A percentile compares a stretch with the other conserved stretches of the same genome.
Conservation (phyloP, 1,140 invertebrate genomes). For the Zaprionus kolodkinae region DNA sequence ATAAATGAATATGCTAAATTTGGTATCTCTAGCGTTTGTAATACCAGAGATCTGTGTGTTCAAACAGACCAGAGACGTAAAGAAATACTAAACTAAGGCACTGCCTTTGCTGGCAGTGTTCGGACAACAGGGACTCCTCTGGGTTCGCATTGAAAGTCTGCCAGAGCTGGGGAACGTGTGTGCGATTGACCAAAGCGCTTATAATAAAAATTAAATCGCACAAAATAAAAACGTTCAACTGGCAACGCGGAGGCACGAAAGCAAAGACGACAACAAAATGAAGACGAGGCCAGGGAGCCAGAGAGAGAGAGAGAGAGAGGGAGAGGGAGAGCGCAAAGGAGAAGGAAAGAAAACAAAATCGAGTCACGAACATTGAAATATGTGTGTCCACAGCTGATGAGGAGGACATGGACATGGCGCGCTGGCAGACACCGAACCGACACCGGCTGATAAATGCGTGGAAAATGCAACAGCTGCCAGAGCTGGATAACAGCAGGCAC, state of each 20-base stretch:
- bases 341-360: conserved; percentile 54
- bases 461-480: conserved; percentile 82
- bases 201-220: conserved; percentile 81
- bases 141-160: not conserved
- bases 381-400: conserved; percentile 76
- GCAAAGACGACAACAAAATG: conserved; percentile 3
- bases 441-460: conserved; percentile 77
- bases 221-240: conserved; percentile 73
- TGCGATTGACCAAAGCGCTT: conserved; percentile 72
- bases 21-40: too few species aligned
- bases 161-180: conserved; percentile 11
- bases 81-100: conserved; percentile 10
- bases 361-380: conserved; percentile 83
- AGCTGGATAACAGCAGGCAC: conserved; percentile 64
- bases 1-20: too few species aligned
- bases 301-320: not conserved
- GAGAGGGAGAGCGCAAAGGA: not conserved
- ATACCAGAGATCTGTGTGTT: too few species aligned
- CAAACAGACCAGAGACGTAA: too few species aligned
- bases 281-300: not conserved
- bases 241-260: conserved; percentile 40
- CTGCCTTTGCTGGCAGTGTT: conserved; percentile 29
- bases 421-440: conserved; percentile 35
- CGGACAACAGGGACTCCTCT: not conserved
- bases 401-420: conserved; percentile 56